Base-by-base conservation (phyloP, 2,113 vertebrate genomes). In the Amblyornis subalaris region DNA sequence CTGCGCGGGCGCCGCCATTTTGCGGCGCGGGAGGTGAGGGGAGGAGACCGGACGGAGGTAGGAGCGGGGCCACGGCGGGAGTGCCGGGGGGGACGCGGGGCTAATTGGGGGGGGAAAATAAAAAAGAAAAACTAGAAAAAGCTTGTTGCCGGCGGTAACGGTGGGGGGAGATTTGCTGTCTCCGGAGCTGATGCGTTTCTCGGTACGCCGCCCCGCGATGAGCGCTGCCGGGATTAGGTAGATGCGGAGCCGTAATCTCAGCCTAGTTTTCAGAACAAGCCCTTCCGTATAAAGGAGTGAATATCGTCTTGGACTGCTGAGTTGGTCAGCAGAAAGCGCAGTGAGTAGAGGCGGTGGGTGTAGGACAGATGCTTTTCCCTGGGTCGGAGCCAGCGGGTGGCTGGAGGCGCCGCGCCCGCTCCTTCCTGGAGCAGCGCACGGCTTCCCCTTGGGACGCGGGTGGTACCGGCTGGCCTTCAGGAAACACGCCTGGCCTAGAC, bases 1-100 rank as follows among this genome's bases (percentile, higher is more conserved):
- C 88, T 29, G 38, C 8, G 15, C 5, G 36, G 62, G 28, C 48
- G 48, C 64, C 83, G 96, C 95, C 96, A 96, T 96, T 17, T 96
- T 95, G 89, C 42, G n/a, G 44, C 42, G 70, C 62, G 64, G 80
- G n/a, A 62, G 62, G 13, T 2, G 72, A 83, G 44, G 51, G 69
- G 48, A 50, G 84, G 76, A 69, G 81, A 20, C 3, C 28, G 38
- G 17, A 47, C 26, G 9, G 51, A 95, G 96, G 92, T 92, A 87
- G 61, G 91, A 93, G 55, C 25, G 11, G 38, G 16, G 5, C 0
- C 7, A 2, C 55, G 25, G 79, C 55, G 31, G 54, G 66, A 51
- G 66, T 29, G 16, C 10, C n/a, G 60, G 58, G 25, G 60, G 36
- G 58, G 64, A n/a, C 18, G 79, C 9, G 47, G 65, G 67, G 67